A percentile compares a stretch with the other conserved stretches of the same genome.
Evolutionary conservation across 1,140 invertebrate species (phyloP).

Genomic region (Trypoxylus dichotomus): DNA sequence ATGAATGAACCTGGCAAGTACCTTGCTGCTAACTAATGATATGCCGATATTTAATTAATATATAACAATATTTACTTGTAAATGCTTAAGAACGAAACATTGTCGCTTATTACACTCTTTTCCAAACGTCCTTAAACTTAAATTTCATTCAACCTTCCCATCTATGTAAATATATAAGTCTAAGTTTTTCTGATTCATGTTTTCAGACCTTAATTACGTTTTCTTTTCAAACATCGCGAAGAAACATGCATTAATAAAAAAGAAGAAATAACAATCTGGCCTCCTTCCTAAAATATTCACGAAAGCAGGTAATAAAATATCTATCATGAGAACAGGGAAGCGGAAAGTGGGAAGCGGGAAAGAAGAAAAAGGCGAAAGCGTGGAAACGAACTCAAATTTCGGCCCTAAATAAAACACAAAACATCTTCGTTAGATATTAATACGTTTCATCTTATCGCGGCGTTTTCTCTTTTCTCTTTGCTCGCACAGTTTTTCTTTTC

Average conservation of each 20-base stretch:
- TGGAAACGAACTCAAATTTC: neutral
- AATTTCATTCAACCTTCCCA: no score
- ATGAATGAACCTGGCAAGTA: no score
- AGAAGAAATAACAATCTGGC: neutral
- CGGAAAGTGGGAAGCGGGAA: neutral
- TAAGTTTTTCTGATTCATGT: neutral
- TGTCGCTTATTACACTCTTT: no score
- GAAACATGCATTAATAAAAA: neutral
- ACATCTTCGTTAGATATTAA: slow-evolving; percentile 19
- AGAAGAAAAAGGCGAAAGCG: neutral
- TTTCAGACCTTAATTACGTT: neutral
- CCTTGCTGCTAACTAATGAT: no score
- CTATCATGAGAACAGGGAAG: neutral
- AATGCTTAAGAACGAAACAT: no score
- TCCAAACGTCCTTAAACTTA: no score
- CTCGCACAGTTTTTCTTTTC: neutral
- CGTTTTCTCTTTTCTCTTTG: neutral
- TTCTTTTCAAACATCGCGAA: neutral
- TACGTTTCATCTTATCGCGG: slow-evolving; percentile 8
- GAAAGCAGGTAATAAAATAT: neutral
- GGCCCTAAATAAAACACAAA: slow-evolving; percentile 1
- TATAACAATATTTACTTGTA: no score
- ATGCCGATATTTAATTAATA: no score
- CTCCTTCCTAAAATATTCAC: neutral
- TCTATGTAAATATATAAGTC: no score